Evolutionary conservation across 2,888 invertebrate species (phyloP).

Genomic region (Zygothrica quintamaculata): DNA sequence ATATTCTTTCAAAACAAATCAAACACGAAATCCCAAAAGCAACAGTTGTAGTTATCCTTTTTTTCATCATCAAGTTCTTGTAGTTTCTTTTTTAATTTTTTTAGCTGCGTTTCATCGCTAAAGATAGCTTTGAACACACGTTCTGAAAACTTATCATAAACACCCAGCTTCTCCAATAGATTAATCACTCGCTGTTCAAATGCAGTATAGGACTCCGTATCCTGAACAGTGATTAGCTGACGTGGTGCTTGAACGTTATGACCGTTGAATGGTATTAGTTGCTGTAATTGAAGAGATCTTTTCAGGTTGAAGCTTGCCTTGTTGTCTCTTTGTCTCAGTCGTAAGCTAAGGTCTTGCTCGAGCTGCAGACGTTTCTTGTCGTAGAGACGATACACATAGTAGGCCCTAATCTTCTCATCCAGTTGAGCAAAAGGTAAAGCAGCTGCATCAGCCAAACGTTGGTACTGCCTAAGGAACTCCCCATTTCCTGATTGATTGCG

Average conservation of each 20-base stretch:
- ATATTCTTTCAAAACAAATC: conserved; percentile 21
- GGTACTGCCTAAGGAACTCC: conserved; percentile 14
- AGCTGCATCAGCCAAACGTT: conserved; percentile 29
- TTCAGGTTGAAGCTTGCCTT: no score
- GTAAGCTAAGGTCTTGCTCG: background rate
- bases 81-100: conserved; percentile 40
- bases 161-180: no score
- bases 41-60: conserved; percentile 3
- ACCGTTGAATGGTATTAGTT: no score
- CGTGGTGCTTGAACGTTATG: no score
- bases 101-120: no score
- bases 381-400: conserved; percentile 26
- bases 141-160: no score
- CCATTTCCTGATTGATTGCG: background rate
- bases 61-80: conserved; percentile 35
- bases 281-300: no score
- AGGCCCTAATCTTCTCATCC: conserved; percentile 48
- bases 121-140: no score
- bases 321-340: background rate
- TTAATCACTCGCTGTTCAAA: no score
- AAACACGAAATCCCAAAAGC: conserved; percentile 50
- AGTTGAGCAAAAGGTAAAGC: conserved; percentile 34
- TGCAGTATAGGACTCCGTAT: no score
- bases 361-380: background rate
- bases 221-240: no score